Conservation (phyloP, 2,113 vertebrate genomes). For the Pterocles gutturalis region DNA sequence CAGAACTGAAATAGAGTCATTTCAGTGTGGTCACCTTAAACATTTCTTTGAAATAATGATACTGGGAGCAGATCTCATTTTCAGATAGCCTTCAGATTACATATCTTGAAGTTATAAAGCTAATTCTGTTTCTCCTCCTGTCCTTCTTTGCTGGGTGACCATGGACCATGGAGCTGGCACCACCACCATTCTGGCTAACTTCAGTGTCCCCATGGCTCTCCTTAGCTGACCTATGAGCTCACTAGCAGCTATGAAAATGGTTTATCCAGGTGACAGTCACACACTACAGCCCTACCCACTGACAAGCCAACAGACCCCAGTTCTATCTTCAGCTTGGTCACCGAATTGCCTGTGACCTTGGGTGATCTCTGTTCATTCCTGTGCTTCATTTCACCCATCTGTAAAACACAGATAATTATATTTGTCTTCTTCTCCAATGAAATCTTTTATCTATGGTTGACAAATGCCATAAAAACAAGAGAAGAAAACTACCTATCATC, state of each 20-base stretch:
- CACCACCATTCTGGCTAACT: background rate
- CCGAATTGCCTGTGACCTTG: background rate
- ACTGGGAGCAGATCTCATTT: background rate
- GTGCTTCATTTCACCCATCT: background rate
- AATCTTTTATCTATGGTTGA: background rate
- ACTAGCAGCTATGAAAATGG: background rate
- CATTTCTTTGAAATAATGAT: background rate
- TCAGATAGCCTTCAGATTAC: background rate
- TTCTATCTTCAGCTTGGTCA: background rate
- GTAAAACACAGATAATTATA: background rate
- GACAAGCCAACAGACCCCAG: background rate
- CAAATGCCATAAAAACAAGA: background rate
- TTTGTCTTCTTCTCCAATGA: background rate
- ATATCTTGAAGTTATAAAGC: background rate
- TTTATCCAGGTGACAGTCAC: background rate
- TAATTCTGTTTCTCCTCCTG: background rate
- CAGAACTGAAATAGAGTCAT: background rate
- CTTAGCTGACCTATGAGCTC: background rate
- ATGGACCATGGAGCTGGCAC: accelerated
- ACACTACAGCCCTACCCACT: background rate
- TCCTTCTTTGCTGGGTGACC: background rate
- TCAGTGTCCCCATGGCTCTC: background rate
- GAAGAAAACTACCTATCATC: background rate
- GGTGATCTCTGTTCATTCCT: background rate
- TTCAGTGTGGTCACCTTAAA: background rate